Evolutionary conservation across 2,113 vertebrate genomes (phyloP).

Genomic region (Phyllostomus hastatus): DNA sequence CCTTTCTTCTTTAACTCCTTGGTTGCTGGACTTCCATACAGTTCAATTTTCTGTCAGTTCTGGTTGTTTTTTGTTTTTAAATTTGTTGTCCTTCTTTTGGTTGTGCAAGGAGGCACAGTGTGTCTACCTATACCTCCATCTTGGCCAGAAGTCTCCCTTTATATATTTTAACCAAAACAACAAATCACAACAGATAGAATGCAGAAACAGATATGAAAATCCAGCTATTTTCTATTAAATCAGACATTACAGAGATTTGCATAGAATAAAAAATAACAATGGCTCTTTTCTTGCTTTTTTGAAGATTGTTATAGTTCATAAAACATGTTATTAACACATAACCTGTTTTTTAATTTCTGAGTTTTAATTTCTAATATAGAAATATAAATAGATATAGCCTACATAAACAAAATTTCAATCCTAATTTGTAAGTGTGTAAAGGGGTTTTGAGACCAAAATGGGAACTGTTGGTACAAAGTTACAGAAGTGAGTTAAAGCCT

Average conservation of each 20-base stretch:
- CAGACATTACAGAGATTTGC: not conserved
- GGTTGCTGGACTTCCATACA: no score
- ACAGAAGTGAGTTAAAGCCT: not conserved
- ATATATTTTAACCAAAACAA: conserved; percentile 5
- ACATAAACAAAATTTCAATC: not conserved
- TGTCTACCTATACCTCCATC: no score
- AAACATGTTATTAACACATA: not conserved
- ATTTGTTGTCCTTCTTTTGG: no score
- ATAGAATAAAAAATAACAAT: not conserved
- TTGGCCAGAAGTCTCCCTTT: not conserved
- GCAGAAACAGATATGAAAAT: not conserved
- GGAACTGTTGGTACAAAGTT: not conserved
- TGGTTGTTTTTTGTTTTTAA: no score
- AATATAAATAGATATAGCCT: not conserved
- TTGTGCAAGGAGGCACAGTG: no score
- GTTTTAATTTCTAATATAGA: conserved; percentile 11
- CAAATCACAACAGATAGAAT: not conserved
- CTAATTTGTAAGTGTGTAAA: not conserved
- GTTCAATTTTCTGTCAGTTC: no score
- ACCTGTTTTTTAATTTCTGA: not conserved
- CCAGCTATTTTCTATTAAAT: not conserved
- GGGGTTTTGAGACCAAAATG: not conserved
- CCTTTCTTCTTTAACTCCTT: no score
- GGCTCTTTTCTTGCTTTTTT: not conserved
- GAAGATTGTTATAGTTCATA: conserved; percentile 46